These are phyloP conservation scores for Drosophila insularis DNA, from an alignment of 1,140 invertebrate species.

Conservation along the genomic window DNA sequence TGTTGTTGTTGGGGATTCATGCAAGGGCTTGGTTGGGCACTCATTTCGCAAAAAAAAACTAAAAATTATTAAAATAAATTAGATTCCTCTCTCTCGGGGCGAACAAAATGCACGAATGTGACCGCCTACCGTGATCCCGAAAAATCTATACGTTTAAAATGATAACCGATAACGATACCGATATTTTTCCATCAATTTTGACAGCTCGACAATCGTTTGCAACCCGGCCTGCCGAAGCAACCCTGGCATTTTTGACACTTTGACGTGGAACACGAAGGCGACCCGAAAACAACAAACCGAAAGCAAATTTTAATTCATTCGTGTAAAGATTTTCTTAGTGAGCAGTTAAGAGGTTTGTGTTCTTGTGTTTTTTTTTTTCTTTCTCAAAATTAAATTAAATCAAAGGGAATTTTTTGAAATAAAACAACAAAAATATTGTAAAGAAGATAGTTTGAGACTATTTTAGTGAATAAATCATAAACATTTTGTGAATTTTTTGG, in stretches of 20 bases:
- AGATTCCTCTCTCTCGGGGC: neutral
- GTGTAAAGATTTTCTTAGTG: constrained; percentile 46
- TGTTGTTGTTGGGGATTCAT: constrained; percentile 70
- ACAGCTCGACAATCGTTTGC: constrained; percentile 24
- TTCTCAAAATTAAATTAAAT: neutral
- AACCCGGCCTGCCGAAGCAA: constrained; percentile 25
- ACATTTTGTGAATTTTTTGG: neutral
- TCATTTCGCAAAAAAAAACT: constrained; percentile 47
- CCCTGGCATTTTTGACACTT: constrained; percentile 56
- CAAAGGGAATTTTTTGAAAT: constrained; percentile 17
- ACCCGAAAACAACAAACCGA: constrained; percentile 35
- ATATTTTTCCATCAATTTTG: neutral
- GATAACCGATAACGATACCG: neutral
- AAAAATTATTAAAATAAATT: neutral
- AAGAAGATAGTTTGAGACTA: neutral
- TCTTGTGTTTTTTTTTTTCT: constrained; percentile 24
- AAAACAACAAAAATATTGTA: neutral
- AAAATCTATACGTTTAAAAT: neutral
- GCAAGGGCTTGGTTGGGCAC: constrained; percentile 73
- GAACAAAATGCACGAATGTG: neutral
- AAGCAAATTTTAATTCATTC: constrained; percentile 40
- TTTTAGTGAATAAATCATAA: neutral
- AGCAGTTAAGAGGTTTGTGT: constrained; percentile 32
- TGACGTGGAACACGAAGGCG: constrained; percentile 53
- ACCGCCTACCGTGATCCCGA: neutral